phyloP scores from a whole-genome alignment of 2,888 invertebrate species.

The Drymonia ruficornis region DNA sequence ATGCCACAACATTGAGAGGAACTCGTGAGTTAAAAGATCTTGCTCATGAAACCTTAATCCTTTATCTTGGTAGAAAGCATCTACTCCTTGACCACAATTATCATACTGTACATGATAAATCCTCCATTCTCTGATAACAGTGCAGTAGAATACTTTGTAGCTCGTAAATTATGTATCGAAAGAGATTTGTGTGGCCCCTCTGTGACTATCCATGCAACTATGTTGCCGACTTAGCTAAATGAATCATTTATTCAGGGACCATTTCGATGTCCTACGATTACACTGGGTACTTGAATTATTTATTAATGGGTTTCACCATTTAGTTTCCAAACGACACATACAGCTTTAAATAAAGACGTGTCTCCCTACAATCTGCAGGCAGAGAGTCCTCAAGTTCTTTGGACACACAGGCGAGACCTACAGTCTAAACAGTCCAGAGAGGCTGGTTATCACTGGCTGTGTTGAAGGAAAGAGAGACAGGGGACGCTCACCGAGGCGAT shows the following conservation, averaged over 20 bases:
- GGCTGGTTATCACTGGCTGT: too few species aligned
- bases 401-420: too few species aligned
- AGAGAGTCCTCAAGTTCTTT: too few species aligned
- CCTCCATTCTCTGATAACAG: neutral
- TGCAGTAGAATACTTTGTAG: neutral
- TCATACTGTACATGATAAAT: slow-evolving; percentile 1
- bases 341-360: too few species aligned
- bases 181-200: slow-evolving; percentile 1
- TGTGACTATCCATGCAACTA: slow-evolving; percentile 1
- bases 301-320: neutral
- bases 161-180: slow-evolving; percentile 3
- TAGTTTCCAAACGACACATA: too few species aligned
- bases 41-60: neutral
- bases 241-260: neutral
- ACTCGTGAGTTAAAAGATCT: neutral
- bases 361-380: too few species aligned
- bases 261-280: neutral
- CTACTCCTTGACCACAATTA: neutral
- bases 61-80: neutral
- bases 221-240: neutral
- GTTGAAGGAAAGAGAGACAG: too few species aligned
- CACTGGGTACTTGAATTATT: neutral
- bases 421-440: too few species aligned
- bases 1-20: too few species aligned
- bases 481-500: too few species aligned